Conservation (phyloP, 2,888 invertebrate species). For the Eilema depressum region DNA sequence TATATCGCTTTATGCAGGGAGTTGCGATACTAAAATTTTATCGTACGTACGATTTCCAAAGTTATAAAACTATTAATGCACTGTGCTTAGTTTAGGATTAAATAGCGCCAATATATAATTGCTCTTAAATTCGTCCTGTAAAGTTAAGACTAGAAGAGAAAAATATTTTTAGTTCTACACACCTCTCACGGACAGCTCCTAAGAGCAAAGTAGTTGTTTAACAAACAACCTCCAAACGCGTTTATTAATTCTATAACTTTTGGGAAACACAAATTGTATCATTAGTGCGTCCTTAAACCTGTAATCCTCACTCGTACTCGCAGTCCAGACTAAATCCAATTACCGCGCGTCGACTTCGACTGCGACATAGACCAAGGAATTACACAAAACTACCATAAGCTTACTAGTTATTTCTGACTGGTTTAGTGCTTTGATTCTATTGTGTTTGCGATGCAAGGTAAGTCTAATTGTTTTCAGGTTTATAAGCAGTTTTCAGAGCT, state of each 20-base stretch:
- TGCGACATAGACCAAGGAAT: constrained; percentile 49
- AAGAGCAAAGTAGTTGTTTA: background rate
- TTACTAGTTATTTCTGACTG: constrained; percentile 7
- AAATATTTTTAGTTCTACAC: background rate
- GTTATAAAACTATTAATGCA: too few relatives aligned
- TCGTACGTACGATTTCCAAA: too few relatives aligned
- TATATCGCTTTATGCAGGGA: too few relatives aligned
- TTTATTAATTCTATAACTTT: constrained; percentile 52
- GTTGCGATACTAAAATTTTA: too few relatives aligned
- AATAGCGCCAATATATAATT: too few relatives aligned
- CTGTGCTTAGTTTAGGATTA: too few relatives aligned
- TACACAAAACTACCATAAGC: constrained; percentile 32
- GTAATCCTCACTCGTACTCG: constrained; percentile 76
- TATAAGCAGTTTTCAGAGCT: background rate
- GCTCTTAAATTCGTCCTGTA: too few relatives aligned
- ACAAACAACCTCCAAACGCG: constrained; percentile 22
- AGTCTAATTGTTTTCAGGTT: background rate
- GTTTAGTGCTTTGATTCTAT: constrained; percentile 7
- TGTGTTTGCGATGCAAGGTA: background rate
- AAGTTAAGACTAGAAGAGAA: too few relatives aligned
- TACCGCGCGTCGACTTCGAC: constrained; percentile 59
- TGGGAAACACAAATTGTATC: constrained; percentile 59
- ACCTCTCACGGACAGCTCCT: background rate
- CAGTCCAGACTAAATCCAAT: constrained; percentile 83
- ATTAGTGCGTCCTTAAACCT: constrained; percentile 71